Percentiles rank a stretch among this genome's conserved stretches.
These are phyloP conservation scores for Hylomyscus alleni DNA, from an alignment of 2,797 vertebrate genomes.

Conservation along the genomic window DNA sequence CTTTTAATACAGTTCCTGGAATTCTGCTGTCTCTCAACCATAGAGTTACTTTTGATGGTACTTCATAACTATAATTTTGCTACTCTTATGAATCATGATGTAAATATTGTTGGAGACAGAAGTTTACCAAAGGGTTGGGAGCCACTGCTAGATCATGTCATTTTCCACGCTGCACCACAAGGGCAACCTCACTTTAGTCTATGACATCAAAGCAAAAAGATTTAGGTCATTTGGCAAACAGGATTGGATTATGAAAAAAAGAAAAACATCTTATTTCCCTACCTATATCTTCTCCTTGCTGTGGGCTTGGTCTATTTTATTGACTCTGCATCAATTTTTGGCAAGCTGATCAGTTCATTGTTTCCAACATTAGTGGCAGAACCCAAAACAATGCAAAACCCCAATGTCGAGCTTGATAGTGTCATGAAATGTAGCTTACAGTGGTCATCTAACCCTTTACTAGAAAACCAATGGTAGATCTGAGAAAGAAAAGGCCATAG, in stretches of 20 bases:
- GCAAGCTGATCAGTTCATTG: slow-evolving; percentile 70
- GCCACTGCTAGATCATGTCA: not conserved
- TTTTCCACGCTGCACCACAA: slow-evolving; percentile 38
- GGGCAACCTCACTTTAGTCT: not conserved
- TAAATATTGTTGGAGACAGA: not conserved
- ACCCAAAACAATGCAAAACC: slow-evolving; percentile 65
- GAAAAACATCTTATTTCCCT: slow-evolving; percentile 51
- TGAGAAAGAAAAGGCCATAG: not conserved
- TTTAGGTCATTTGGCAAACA: not conserved
- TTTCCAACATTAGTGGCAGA: slow-evolving; percentile 61
- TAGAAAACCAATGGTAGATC: not conserved
- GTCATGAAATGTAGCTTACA: slow-evolving; percentile 56
- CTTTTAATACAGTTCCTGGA: not conserved
- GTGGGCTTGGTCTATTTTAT: slow-evolving; percentile 59
- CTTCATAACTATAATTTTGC: not conserved
- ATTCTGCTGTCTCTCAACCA: not conserved
- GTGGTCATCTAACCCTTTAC: not conserved
- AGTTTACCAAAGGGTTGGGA: not conserved
- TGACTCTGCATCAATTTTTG: slow-evolving; percentile 66
- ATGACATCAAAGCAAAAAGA: not conserved
- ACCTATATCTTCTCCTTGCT: not conserved
- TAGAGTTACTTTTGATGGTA: not conserved
- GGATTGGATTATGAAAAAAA: not conserved
- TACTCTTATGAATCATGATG: not conserved
- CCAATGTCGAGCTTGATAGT: slow-evolving; percentile 45